These are phyloP conservation scores for Toxotes jaculatrix DNA, from an alignment of 2,113 vertebrate species.

Conservation along the genomic window DNA sequence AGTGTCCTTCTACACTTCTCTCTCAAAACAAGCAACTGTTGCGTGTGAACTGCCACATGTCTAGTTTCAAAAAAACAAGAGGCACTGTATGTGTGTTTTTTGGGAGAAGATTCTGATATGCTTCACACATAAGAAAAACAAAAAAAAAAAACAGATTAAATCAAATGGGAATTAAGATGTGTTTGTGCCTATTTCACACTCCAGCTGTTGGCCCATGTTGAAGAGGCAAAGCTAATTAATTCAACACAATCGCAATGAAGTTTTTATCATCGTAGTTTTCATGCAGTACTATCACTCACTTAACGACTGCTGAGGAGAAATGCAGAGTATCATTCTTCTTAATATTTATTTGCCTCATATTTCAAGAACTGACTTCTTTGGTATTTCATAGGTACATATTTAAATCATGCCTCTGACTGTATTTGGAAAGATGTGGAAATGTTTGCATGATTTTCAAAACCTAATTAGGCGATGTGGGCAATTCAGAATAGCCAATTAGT, in stretches of 20 bases:
- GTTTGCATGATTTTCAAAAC: conserved; percentile 14
- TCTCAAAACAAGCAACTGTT: conserved; percentile 33
- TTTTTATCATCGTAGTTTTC: conserved; percentile 43
- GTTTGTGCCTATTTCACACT: conserved; percentile 69
- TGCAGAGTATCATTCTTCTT: not conserved
- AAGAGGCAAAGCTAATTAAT: conserved; percentile 59
- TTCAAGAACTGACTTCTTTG: not conserved
- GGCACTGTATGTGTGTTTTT: not conserved
- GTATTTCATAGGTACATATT: not conserved
- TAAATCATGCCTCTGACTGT: not conserved
- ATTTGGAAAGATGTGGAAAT: conserved; percentile 19
- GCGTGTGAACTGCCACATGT: conserved; percentile 15
- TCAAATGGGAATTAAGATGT: conserved; percentile 48
- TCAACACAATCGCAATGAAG: conserved; percentile 44
- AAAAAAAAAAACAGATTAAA: conserved; percentile 9
- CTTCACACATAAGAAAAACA: not conserved
- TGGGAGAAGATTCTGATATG: no score
- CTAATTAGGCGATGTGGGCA: conserved; percentile 17
- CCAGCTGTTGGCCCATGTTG: conserved; percentile 59
- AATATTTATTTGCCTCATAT: not conserved
- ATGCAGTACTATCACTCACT: conserved; percentile 40
- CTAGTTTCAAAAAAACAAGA: conserved; percentile 23
- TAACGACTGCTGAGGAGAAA: conserved; percentile 1
- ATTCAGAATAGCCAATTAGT: conserved; percentile 30
- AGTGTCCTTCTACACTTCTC: conserved; percentile 47